phyloP scores from a whole-genome alignment of 1,140 invertebrate genomes.

The Papilio machaon region DNA sequence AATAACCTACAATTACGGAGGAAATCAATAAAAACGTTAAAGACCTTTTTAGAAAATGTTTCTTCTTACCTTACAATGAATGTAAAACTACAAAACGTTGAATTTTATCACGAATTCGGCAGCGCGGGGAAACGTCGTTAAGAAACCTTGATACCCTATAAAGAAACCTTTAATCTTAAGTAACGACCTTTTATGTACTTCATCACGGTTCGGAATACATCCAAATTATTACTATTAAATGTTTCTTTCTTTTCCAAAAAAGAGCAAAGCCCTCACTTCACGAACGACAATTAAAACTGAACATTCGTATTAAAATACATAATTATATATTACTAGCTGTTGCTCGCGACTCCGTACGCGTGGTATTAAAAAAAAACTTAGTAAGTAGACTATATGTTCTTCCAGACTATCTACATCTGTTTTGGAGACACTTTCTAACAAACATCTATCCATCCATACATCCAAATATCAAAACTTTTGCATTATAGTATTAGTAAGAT shows the following conservation, averaged over 20 bases:
- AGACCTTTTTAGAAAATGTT: background rate
- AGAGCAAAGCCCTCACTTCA: background rate
- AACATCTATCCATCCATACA: no score
- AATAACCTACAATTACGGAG: background rate
- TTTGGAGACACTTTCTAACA: no score
- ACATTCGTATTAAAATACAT: no score
- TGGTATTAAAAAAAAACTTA: no score
- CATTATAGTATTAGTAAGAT: no score
- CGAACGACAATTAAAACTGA: no score
- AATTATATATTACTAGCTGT: no score
- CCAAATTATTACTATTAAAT: constrained; percentile 3
- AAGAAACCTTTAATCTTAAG: constrained; percentile 33
- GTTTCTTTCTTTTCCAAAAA: background rate
- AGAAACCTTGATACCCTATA: constrained; percentile 22
- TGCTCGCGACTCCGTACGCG: no score
- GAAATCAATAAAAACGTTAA: background rate
- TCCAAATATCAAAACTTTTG: no score
- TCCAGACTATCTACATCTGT: no score
- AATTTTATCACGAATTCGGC: constrained; percentile 25
- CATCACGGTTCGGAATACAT: constrained; percentile 22
- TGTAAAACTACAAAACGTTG: constrained; percentile 12
- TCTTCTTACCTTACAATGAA: background rate
- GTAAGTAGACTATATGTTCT: no score
- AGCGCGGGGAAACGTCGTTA: constrained; percentile 20
- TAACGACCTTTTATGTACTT: constrained; percentile 27